Evolutionary conservation across 2,113 vertebrate species (phyloP).

Genomic region (Platysteira castanea): DNA sequence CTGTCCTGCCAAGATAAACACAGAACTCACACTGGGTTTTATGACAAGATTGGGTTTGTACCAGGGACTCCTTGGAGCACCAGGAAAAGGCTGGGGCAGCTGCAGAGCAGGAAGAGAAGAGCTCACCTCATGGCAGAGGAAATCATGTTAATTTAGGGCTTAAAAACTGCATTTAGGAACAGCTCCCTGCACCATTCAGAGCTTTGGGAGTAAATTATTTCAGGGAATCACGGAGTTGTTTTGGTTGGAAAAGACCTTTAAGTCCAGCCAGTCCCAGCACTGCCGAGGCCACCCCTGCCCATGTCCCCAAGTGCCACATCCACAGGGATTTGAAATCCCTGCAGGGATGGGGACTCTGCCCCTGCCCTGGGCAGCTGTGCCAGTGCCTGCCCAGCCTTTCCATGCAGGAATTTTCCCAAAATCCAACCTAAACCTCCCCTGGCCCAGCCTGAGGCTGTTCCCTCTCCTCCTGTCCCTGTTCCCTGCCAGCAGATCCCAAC

Average conservation of each 20-base stretch:
- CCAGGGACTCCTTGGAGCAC: neutral
- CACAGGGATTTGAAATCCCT: neutral
- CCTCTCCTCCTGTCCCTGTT: neutral
- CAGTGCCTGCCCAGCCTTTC: rapidly evolving
- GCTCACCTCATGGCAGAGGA: neutral
- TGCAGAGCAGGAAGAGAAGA: neutral
- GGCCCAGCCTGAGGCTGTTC: neutral
- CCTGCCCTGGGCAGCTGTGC: neutral
- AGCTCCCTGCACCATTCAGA: neutral
- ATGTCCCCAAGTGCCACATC: neutral
- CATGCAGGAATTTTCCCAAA: rapidly evolving
- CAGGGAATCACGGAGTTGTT: neutral
- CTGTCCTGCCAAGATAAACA: rapidly evolving
- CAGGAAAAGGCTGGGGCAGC: neutral
- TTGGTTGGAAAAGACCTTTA: neutral
- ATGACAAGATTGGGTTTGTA: neutral
- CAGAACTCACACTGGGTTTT: neutral
- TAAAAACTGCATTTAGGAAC: neutral
- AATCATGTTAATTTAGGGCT: neutral
- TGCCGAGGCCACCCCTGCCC: neutral
- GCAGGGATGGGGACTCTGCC: rapidly evolving
- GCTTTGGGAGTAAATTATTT: neutral
- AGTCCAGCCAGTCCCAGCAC: neutral
- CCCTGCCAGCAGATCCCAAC: neutral
- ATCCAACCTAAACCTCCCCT: rapidly evolving